These are phyloP conservation scores for Ormia ochracea DNA, from an alignment of 2,888 invertebrate genomes.

Conservation along the genomic window DNA sequence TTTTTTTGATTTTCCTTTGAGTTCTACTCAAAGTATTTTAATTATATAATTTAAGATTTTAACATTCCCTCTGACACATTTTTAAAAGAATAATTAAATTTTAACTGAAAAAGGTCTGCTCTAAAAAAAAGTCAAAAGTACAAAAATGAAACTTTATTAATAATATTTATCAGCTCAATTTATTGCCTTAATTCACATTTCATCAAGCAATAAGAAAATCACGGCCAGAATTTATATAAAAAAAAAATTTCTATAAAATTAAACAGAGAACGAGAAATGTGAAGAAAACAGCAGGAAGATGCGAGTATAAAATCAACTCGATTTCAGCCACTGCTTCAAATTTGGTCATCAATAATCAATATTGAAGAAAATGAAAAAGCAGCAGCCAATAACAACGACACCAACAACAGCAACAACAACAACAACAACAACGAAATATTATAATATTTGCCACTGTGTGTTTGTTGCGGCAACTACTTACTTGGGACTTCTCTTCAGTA, in stretches of 20 bases:
- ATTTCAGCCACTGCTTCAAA: constrained; percentile 36
- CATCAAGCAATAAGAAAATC: constrained; percentile 58
- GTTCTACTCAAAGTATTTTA: constrained; percentile 30
- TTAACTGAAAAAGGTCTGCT: constrained; percentile 7
- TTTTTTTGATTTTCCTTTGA: not conserved
- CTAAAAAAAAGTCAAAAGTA: constrained; percentile 9
- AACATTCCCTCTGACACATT: constrained; percentile 59
- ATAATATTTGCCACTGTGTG: not conserved
- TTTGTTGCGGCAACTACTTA: not conserved
- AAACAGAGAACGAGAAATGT: not conserved
- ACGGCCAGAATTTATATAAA: constrained; percentile 21
- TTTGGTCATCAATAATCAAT: constrained; percentile 62
- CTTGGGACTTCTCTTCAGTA: constrained; percentile 13
- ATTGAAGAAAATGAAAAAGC: constrained; percentile 38
- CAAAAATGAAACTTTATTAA: constrained; percentile 58
- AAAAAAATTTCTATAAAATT: no score
- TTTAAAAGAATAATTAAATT: constrained; percentile 61
- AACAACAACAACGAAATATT: no score
- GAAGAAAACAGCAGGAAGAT: constrained; percentile 8
- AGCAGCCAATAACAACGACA: not conserved
- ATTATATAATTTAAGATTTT: constrained; percentile 61
- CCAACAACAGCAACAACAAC: not conserved
- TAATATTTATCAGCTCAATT: constrained; percentile 63
- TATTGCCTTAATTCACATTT: constrained; percentile 63
- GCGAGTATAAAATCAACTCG: constrained; percentile 45